Evolutionary conservation across 2,797 vertebrate genomes (phyloP), one percentile per base, ranked within the genome.

Genomic region (Etheostoma perlongum): DNA sequence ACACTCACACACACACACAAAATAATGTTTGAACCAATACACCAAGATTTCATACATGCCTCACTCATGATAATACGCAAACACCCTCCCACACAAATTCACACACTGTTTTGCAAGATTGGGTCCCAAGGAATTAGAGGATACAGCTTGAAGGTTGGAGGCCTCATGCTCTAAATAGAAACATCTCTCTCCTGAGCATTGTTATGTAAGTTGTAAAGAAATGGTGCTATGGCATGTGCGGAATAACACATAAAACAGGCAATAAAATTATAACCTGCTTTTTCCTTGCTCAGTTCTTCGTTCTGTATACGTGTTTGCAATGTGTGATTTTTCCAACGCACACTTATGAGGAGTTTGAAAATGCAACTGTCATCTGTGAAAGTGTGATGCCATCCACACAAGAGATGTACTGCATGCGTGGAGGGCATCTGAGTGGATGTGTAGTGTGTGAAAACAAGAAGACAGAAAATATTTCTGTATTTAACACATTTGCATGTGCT

Each of bases 41-140:
- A 79, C 78, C 48, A 67, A 63, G 23, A 81, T 54, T 83, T 88
- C 82, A 74, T 67, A 85, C 79, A 81, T 63, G 74, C 55, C 58
- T 88, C 82, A 77, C 70, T 85, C 82, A 72, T 78, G 71, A 82
- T 78, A 80, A 74, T 42, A 82, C 82, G 82, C 84, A 86, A 82
- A 86, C 90, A 84, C 79, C 81, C 57, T 44, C 89, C 87, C 71
- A 90, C 90, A 75, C 85, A 80, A 52, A 80, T 78, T 87, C 88
- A 83, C 87, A 83, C 61, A 59, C 76, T 78, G 82, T 80, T 88
- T 85, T 82, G 86, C 80, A 86, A 85, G 84, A 84, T 60, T 1
- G 68, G 78, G 70, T 21, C 79, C 79, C 69, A 49, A 86, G 82
- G 88, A 89, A 83, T 87, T 78, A 83, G 76, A 80, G 78, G 76